phyloP scores from a whole-genome alignment of 1,140 invertebrate species.

The Zaprionus ghesquierei region DNA sequence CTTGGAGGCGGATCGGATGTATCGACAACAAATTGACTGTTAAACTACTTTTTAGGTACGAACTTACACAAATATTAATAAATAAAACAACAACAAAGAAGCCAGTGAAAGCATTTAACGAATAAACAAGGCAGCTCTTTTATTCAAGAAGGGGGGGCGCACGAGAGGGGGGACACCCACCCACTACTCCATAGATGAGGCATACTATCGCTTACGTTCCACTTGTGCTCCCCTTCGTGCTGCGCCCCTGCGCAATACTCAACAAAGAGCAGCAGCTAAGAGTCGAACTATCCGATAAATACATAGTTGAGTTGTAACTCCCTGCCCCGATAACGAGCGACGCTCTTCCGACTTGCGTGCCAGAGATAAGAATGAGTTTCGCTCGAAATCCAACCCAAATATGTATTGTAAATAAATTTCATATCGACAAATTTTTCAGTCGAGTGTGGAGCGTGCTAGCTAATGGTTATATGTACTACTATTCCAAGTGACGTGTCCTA shows the following conservation, averaged over 20 bases:
- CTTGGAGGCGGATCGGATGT: background rate
- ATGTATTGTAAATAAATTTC: constrained; percentile 1
- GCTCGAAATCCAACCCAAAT: background rate
- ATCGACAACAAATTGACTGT: constrained; percentile 34
- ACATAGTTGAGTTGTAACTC: background rate
- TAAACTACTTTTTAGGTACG: constrained; percentile 8
- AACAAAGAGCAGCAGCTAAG: constrained; percentile 20
- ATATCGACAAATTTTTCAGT: constrained; percentile 6
- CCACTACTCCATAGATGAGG: background rate
- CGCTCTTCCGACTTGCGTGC: background rate
- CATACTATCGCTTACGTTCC: background rate
- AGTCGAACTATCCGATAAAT: background rate
- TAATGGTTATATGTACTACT: background rate
- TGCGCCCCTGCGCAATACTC: background rate
- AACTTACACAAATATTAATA: no score
- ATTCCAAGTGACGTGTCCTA: background rate
- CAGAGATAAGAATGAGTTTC: constrained; percentile 16
- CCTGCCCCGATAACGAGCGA: constrained; percentile 6
- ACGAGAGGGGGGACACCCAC: background rate
- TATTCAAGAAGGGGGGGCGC: background rate
- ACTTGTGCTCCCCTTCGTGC: background rate
- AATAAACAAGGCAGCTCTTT: background rate
- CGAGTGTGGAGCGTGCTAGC: background rate
- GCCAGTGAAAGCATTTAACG: background rate
- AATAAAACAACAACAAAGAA: constrained; percentile 32